Evolutionary conservation across 2,888 invertebrate genomes (phyloP).

Genomic region (Ochlodes sylvanus): DNA sequence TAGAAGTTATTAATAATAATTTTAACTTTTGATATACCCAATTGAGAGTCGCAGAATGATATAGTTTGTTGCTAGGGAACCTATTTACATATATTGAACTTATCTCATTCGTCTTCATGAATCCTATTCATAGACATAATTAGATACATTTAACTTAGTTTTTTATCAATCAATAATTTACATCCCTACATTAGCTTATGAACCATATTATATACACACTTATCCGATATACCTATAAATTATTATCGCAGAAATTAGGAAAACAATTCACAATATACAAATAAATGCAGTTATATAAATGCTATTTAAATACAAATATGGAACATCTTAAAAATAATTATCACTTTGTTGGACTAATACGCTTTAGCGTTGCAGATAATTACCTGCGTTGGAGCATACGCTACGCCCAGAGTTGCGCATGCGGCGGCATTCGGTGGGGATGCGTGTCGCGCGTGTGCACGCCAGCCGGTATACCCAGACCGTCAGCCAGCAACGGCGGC

Average conservation of each 20-base stretch:
- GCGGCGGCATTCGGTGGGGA: constrained; percentile 85
- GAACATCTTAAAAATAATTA: constrained; percentile 76
- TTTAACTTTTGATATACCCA: neutral
- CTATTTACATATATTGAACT: no score
- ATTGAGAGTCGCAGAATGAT: neutral
- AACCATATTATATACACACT: constrained; percentile 65
- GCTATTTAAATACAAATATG: constrained; percentile 71
- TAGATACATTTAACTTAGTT: neutral
- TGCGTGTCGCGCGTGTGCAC: constrained; percentile 74
- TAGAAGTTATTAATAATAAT: neutral
- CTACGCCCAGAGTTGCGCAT: constrained; percentile 92
- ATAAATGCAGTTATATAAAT: constrained; percentile 62
- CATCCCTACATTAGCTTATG: neutral
- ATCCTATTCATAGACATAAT: constrained; percentile 5
- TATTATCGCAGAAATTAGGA: constrained; percentile 82
- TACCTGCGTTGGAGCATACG: constrained; percentile 89
- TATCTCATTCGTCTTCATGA: neutral
- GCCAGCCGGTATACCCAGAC: constrained; percentile 65
- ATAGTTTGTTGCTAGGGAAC: neutral
- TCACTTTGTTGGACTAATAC: constrained; percentile 84
- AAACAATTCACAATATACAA: constrained; percentile 68
- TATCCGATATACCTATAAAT: constrained; percentile 60
- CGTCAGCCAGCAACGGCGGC: constrained; percentile 84
- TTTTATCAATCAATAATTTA: neutral
- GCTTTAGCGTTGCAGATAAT: constrained; percentile 82